Evolutionary conservation across 2,888 invertebrate genomes (phyloP).

Genomic region (Eulithis prunata): DNA sequence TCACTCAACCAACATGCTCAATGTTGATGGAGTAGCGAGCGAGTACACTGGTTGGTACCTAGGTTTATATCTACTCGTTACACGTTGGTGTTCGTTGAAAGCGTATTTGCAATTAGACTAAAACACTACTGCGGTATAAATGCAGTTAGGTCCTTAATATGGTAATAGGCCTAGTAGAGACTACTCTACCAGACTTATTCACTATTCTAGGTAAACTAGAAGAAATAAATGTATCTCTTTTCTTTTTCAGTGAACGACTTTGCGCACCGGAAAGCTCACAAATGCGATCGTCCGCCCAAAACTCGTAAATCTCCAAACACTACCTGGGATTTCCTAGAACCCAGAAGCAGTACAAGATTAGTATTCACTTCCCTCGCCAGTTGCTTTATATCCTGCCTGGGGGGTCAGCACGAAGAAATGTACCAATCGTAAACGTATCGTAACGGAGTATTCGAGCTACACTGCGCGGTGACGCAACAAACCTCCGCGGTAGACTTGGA

Average conservation of each 20-base stretch:
- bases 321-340: constrained; percentile 2
- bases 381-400: constrained; percentile 18
- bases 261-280: too few species aligned
- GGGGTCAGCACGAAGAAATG: too few species aligned
- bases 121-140: background rate
- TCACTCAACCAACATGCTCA: background rate
- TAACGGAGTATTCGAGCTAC: background rate
- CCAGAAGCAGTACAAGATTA: constrained; percentile 15
- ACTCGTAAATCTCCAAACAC: background rate
- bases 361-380: constrained; percentile 15
- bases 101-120: background rate
- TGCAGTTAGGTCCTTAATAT: too few species aligned
- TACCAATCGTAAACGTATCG: too few species aligned
- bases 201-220: too few species aligned
- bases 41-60: background rate
- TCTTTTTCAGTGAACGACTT: too few species aligned
- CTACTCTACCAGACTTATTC: too few species aligned
- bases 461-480: too few species aligned
- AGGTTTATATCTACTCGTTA: background rate
- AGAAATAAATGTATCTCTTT: background rate
- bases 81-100: too few species aligned
- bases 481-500: too few species aligned
- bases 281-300: background rate
- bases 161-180: too few species aligned
- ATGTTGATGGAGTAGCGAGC: constrained; percentile 2